A percentile compares a stretch with the other conserved stretches of the same genome.
phyloP scores from a whole-genome alignment of 1,140 invertebrate species.

The Meloidogyne floridensis region DNA sequence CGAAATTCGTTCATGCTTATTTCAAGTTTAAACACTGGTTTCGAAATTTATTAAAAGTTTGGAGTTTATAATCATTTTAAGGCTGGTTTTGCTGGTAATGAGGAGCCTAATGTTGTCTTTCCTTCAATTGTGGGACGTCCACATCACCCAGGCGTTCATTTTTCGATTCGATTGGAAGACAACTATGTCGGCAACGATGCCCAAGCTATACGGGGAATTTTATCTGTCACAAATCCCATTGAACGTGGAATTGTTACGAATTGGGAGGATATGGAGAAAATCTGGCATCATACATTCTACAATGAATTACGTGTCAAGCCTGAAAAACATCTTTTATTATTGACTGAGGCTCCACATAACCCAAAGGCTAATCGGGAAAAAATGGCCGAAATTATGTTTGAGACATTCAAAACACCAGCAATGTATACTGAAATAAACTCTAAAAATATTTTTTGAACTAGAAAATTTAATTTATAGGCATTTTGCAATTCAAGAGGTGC shows the following conservation, averaged over 20 bases:
- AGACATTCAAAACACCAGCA: constrained; percentile 74
- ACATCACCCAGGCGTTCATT: constrained; percentile 80
- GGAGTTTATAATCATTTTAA: too few relatives aligned
- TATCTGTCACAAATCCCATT: constrained; percentile 92
- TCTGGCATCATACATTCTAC: constrained; percentile 94
- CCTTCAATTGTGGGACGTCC: constrained; percentile 73
- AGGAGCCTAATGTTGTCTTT: constrained; percentile 82
- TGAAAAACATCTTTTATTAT: constrained; percentile 85
- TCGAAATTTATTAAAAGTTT: too few relatives aligned
- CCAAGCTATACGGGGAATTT: constrained; percentile 85
- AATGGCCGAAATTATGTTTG: constrained; percentile 77
- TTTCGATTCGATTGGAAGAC: constrained; percentile 86
- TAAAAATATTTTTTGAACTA: too few relatives aligned
- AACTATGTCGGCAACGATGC: constrained; percentile 95
- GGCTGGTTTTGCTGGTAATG: constrained; percentile 89
- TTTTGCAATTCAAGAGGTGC: constrained; percentile 86
- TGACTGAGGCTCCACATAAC: constrained; percentile 88
- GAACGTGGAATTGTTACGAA: constrained; percentile 91
- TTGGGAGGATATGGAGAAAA: constrained; percentile 97
- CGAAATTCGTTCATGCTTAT: too few relatives aligned
- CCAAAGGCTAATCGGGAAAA: constrained; percentile 88
- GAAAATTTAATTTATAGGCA: constrained; percentile 63
- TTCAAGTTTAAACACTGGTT: too few relatives aligned
- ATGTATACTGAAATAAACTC: constrained; percentile 70
- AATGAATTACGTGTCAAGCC: constrained; percentile 90